Percentiles rank a stretch among this genome's conserved stretches.
Evolutionary conservation across 1,140 invertebrate species (phyloP).

Genomic region (Leguminivora glycinivorella): DNA sequence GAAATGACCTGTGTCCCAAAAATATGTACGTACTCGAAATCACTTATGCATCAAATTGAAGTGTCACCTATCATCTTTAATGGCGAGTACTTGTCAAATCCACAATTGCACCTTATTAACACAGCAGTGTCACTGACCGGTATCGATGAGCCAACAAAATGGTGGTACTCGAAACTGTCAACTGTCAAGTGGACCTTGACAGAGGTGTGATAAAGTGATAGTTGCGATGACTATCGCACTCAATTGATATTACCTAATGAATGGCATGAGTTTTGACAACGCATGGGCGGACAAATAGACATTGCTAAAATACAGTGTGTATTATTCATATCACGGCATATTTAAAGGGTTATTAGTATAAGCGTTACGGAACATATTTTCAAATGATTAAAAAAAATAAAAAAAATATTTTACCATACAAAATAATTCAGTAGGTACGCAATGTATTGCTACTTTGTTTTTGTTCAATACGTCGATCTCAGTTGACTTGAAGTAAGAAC

Average conservation of each 20-base stretch:
- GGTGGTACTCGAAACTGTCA: conserved; percentile 13
- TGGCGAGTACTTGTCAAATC: background rate
- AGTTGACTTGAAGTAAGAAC: no score
- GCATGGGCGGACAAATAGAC: background rate
- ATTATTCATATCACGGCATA: no score
- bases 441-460: no score
- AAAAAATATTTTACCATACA: no score
- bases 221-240: conserved; percentile 5
- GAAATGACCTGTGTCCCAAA: no score
- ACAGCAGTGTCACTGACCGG: conserved; percentile 7
- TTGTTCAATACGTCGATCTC: no score
- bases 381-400: no score
- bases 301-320: background rate
- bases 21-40: no score
- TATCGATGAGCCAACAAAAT: background rate
- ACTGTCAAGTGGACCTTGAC: conserved; percentile 21
- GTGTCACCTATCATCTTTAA: background rate
- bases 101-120: background rate
- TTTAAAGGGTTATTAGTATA: no score
- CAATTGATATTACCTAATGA: conserved; percentile 13
- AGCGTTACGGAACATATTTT: no score
- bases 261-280: background rate
- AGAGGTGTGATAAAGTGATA: conserved; percentile 17
- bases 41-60: no score
- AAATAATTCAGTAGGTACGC: no score